Percentiles rank a stretch among this genome's conserved stretches.
Conservation (phyloP, 1,140 invertebrate genomes). For the Tachypleus tridentatus region DNA sequence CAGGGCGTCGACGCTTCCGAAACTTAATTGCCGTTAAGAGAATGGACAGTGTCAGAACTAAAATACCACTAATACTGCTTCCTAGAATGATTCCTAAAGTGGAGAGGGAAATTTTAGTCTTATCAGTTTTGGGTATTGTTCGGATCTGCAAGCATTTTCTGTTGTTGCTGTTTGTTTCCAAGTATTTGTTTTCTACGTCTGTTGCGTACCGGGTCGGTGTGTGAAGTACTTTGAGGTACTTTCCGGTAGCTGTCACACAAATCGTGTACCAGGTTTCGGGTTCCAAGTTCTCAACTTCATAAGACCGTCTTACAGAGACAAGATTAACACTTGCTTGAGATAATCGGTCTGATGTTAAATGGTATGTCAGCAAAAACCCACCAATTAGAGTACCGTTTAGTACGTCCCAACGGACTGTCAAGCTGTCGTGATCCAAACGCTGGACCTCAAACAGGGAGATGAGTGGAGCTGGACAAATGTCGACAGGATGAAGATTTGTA, state of each 20-base stretch:
- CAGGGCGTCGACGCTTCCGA: constrained; percentile 62
- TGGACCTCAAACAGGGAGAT: constrained; percentile 68
- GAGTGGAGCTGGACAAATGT: constrained; percentile 66
- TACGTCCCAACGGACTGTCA: constrained; percentile 76
- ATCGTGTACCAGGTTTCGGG: constrained; percentile 67
- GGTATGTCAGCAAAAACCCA: constrained; percentile 74
- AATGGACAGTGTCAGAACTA: constrained; percentile 66
- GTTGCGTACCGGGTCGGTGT: constrained; percentile 23
- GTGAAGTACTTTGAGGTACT: constrained; percentile 38
- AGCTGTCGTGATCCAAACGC: constrained; percentile 75
- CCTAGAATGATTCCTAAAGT: constrained; percentile 65
- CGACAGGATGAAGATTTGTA: constrained; percentile 57
- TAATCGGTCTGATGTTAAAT: constrained; percentile 49
- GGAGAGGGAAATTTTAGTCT: constrained; percentile 23
- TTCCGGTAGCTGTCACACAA: constrained; percentile 67
- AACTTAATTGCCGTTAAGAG: constrained; percentile 72
- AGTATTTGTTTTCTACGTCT: constrained; percentile 12
- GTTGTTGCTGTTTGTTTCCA: constrained; percentile 18
- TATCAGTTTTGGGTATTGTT: constrained; percentile 20
- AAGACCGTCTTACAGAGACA: constrained; percentile 51
- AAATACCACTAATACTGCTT: constrained; percentile 67
- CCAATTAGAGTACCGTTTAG: constrained; percentile 70
- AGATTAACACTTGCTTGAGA: constrained; percentile 37
- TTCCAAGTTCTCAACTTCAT: constrained; percentile 54
- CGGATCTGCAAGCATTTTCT: constrained; percentile 27